Conservation (phyloP, 2,797 vertebrate genomes). For the Luscinia luscinia region DNA sequence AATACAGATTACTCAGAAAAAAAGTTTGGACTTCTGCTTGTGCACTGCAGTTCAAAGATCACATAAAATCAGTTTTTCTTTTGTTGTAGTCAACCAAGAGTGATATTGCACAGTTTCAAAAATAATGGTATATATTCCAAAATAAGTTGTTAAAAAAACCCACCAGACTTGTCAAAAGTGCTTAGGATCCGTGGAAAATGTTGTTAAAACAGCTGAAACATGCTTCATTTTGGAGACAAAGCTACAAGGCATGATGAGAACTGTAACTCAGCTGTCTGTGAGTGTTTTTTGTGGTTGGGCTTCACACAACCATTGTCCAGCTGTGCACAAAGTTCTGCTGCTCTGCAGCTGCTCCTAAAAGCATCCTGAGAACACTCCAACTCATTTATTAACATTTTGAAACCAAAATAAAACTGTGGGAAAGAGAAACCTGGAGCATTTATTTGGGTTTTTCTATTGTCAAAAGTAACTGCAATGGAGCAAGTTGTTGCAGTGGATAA, state of each 20-base stretch:
- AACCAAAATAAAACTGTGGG: neutral
- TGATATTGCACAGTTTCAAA: neutral
- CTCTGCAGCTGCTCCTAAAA: neutral
- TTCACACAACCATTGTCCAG: neutral
- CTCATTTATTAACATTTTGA: neutral
- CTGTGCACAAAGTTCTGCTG: neutral
- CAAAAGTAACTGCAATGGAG: neutral
- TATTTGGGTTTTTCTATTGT: neutral
- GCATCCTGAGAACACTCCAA: neutral
- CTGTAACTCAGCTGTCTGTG: neutral
- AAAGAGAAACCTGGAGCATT: neutral
- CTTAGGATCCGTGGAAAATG: neutral
- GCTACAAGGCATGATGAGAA: neutral
- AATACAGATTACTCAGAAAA: neutral
- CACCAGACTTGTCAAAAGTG: neutral
- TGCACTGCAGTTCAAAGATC: neutral
- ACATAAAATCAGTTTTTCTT: neutral
- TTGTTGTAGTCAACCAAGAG: neutral
- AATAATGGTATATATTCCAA: neutral
- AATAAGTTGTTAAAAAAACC: neutral
- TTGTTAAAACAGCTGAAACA: neutral
- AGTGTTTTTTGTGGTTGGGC: neutral
- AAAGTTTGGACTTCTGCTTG: neutral
- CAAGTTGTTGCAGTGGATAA: neutral
- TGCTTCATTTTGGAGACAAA: neutral